Conservation (phyloP, 2,113 vertebrate species). For the Grantiella picta region DNA sequence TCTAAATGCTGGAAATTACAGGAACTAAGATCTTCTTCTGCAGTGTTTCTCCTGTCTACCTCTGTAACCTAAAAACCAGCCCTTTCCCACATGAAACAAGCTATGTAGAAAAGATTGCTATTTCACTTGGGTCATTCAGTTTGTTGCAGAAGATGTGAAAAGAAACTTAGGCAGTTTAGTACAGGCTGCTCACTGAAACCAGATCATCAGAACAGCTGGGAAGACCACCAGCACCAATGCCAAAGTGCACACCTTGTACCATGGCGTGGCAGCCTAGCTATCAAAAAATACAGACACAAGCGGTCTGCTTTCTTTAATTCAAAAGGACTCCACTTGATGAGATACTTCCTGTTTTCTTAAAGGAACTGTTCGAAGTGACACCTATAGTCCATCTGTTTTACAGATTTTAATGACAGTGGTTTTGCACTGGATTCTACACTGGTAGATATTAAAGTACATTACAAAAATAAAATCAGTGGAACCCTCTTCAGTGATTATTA, state of each 20-base stretch:
- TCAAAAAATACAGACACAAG: neutral
- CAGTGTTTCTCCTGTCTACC: neutral
- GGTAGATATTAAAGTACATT: neutral
- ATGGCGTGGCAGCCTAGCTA: neutral
- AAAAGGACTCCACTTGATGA: neutral
- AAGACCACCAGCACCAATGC: neutral
- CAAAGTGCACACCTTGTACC: neutral
- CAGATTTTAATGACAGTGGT: neutral
- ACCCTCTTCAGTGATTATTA: neutral
- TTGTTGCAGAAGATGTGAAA: neutral
- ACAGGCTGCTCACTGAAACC: neutral
- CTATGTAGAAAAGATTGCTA: fast-evolving
- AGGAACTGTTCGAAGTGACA: neutral
- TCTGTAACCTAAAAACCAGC: neutral
- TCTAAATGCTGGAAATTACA: neutral
- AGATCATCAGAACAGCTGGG: neutral
- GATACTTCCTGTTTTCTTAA: neutral
- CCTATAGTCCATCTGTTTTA: neutral
- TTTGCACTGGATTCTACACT: neutral
- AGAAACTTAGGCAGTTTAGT: neutral
- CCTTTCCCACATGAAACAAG: neutral
- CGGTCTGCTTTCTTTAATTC: neutral
- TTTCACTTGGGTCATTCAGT: neutral
- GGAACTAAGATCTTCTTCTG: neutral
- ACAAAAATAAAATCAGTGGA: neutral